Conservation (phyloP, 1,140 invertebrate species). For the Acromyrmex echinatior region DNA sequence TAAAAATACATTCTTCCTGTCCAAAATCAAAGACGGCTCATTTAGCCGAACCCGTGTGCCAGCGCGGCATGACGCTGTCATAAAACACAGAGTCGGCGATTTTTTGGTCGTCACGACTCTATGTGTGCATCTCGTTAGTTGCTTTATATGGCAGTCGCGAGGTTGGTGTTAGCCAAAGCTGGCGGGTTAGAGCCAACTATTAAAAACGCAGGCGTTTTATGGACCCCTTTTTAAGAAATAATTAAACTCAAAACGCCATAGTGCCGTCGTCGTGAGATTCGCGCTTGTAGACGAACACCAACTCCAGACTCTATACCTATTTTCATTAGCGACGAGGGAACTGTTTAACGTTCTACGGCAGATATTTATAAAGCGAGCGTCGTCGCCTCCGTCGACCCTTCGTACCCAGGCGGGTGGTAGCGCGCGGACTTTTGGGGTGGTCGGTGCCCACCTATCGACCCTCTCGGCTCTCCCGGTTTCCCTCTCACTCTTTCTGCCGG, state of each 20-base stretch:
- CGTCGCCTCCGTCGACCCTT: conserved; percentile 71
- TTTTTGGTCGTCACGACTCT: conserved; percentile 48
- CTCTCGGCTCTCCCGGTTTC: conserved; percentile 75
- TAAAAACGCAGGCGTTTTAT: conserved; percentile 20
- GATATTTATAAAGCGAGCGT: conserved; percentile 82
- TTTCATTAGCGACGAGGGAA: conserved; percentile 78
- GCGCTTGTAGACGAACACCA: conserved; percentile 27
- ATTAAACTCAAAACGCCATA: conserved; percentile 22
- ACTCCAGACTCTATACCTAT: conserved; percentile 68
- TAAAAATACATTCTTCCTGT: conserved; percentile 63
- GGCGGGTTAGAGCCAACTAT: conserved; percentile 13
- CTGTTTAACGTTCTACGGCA: conserved; percentile 81
- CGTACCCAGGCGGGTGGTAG: conserved; percentile 65
- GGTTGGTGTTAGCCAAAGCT: conserved; percentile 11
- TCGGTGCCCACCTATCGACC: conserved; percentile 83
- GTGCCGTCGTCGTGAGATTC: not conserved
- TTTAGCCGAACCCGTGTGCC: conserved; percentile 43
- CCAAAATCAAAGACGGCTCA: conserved; percentile 63
- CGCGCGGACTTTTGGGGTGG: conserved; percentile 77
- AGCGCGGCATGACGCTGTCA: conserved; percentile 33
- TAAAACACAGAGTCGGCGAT: conserved; percentile 50
- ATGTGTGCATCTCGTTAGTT: conserved; percentile 51
- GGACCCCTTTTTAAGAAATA: conserved; percentile 45
- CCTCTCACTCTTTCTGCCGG: conserved; percentile 66
- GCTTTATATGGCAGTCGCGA: conserved; percentile 21